phyloP scores from a whole-genome alignment of 1,140 invertebrate species.

The Ceratina australensis region DNA sequence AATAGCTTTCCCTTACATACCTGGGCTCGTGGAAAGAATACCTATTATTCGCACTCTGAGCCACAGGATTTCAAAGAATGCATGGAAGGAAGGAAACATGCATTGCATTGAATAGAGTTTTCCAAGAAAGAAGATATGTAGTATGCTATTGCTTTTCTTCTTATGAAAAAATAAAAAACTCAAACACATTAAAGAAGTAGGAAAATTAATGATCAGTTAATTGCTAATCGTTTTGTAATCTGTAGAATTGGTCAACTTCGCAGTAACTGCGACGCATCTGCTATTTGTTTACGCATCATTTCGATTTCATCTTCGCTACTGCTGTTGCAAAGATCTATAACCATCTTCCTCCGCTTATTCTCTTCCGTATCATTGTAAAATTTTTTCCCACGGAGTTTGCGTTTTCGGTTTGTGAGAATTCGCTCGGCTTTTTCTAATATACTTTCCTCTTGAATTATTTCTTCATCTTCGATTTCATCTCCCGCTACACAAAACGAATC shows the following conservation, averaged over 20 bases:
- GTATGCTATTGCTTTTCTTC: background rate
- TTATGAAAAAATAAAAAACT: background rate
- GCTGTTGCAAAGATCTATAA: conserved; percentile 9
- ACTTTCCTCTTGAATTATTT: background rate
- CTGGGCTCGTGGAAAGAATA: background rate
- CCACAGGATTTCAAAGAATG: background rate
- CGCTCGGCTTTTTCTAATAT: conserved; percentile 48
- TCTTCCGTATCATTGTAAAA: background rate
- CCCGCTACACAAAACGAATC: conserved; percentile 69
- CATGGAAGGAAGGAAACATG: no score
- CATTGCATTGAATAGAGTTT: no score
- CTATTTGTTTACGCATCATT: conserved; percentile 54
- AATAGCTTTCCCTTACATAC: background rate
- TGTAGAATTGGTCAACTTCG: background rate
- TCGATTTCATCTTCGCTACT: conserved; percentile 70
- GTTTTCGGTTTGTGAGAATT: conserved; percentile 37
- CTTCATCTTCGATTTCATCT: conserved; percentile 20
- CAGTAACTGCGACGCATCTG: conserved; percentile 5
- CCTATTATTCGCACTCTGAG: background rate
- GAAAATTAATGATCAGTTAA: background rate
- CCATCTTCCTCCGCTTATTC: conserved; percentile 30
- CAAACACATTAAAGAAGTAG: background rate
- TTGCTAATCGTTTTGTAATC: background rate
- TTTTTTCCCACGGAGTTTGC: conserved; percentile 36
- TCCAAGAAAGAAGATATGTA: no score